A percentile compares a stretch with the other conserved stretches of the same genome.
Conservation (phyloP, 2,113 vertebrate species). For the Leucoraja erinaceus region DNA sequence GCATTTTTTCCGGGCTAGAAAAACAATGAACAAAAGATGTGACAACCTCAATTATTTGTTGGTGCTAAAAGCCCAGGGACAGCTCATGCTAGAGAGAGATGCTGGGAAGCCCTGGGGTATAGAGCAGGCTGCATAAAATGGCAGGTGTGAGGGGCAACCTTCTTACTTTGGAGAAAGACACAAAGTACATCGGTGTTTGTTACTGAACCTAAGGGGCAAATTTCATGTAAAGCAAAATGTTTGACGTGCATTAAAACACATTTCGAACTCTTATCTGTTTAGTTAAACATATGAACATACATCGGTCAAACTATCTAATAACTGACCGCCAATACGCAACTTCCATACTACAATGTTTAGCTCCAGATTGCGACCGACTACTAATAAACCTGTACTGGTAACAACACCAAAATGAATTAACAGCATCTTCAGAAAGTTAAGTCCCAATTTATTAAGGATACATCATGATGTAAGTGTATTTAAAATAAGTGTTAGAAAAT, state of each 20-base stretch:
- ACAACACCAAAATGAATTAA: neutral
- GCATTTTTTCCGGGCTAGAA: conserved; percentile 81
- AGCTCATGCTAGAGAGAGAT: conserved; percentile 85
- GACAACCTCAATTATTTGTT: conserved; percentile 99
- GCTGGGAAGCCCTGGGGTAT: conserved; percentile 74
- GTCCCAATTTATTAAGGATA: neutral
- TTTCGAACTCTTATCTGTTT: conserved; percentile 33
- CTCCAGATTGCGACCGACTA: neutral
- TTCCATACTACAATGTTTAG: neutral
- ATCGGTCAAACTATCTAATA: neutral
- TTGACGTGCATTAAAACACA: conserved; percentile 53
- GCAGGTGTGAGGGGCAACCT: conserved; percentile 89
- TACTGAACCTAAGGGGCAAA: conserved; percentile 55
- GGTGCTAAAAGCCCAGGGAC: conserved; percentile 80
- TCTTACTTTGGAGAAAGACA: conserved; percentile 66
- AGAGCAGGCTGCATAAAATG: conserved; percentile 80
- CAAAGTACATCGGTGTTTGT: conserved; percentile 44
- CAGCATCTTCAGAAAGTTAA: neutral
- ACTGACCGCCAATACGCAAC: neutral
- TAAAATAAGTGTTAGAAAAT: neutral
- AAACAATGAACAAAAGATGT: conserved; percentile 87
- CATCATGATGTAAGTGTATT: neutral
- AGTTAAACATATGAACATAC: neutral
- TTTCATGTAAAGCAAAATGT: conserved; percentile 71
- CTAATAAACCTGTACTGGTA: neutral